phyloP scores from a whole-genome alignment of 1,140 invertebrate genomes.

The Probaryconus sp. region DNA sequence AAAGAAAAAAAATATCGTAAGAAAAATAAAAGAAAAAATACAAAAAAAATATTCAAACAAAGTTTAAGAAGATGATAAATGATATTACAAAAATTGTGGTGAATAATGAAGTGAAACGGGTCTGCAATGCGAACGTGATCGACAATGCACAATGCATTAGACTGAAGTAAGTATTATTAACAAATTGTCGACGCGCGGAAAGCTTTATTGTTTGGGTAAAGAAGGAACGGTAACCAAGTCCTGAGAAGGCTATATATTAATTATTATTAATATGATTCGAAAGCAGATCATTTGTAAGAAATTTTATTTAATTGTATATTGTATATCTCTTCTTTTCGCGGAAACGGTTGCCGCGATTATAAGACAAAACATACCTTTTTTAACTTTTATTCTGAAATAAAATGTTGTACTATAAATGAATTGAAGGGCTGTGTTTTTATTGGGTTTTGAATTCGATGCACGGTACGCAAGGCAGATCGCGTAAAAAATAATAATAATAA shows the following conservation, averaged over 20 bases:
- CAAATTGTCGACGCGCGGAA: constrained; percentile 13
- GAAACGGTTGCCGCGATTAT: constrained; percentile 3
- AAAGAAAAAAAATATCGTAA: too few relatives aligned
- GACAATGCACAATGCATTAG: constrained; percentile 13
- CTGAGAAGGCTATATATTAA: constrained; percentile 9
- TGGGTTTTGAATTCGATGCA: too few relatives aligned
- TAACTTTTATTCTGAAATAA: constrained; percentile 23
- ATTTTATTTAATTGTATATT: constrained; percentile 9
- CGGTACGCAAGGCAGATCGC: too few relatives aligned
- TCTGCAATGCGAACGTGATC: constrained; percentile 12
- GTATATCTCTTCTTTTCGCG: not conserved
- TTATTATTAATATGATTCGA: constrained; percentile 3
- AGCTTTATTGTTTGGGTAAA: constrained; percentile 8
- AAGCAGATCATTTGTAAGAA: constrained; percentile 6
- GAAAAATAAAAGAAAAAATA: constrained; percentile 33
- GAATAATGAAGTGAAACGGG: too few relatives aligned
- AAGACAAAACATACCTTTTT: constrained; percentile 1
- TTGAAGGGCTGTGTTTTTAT: too few relatives aligned
- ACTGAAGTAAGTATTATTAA: constrained; percentile 18
- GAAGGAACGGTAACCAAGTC: constrained; percentile 1
- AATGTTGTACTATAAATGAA: constrained; percentile 11
- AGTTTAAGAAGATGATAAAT: too few relatives aligned
- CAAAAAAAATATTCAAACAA: too few relatives aligned
- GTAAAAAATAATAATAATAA: too few relatives aligned
- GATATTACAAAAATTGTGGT: too few relatives aligned